Percentiles rank a stretch among this genome's conserved stretches.
These are phyloP conservation scores for Palythoa caribaeorum DNA, from an alignment of 92 coral and sea anemone genomes.

Conservation along the genomic window DNA sequence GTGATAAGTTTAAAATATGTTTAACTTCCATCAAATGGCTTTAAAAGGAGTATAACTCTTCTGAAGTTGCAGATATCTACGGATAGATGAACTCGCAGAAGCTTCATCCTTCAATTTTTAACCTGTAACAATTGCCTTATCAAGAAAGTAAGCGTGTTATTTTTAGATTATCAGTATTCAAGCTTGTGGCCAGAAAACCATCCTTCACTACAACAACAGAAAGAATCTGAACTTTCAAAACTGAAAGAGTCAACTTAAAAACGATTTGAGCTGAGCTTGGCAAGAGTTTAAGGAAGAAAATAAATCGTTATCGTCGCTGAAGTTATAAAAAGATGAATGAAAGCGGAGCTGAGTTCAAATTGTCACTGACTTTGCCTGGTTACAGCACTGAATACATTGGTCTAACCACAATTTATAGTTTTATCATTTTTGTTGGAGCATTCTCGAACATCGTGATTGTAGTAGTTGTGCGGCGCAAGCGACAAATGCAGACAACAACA, in stretches of 20 bases:
- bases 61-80: too few species aligned
- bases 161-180: too few species aligned
- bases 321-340: not conserved
- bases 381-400: slow-evolving; percentile 35
- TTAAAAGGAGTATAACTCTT: not conserved
- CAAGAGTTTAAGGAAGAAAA: not conserved
- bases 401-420: slow-evolving; percentile 39
- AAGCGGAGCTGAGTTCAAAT: not conserved
- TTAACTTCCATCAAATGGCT: not conserved
- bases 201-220: not conserved
- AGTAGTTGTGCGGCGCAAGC: slow-evolving; percentile 48
- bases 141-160: too few species aligned
- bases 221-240: not conserved
- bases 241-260: not conserved
- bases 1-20: not conserved
- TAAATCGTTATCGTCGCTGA: not conserved
- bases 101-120: too few species aligned
- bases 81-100: too few species aligned
- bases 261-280: not conserved
- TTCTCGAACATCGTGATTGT: slow-evolving; percentile 56
- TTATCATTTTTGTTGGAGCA: slow-evolving; percentile 52
- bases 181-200: not conserved
- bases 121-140: too few species aligned
- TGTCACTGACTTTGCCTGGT: not conserved
- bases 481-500: slow-evolving; percentile 67